A percentile compares a stretch with the other conserved stretches of the same genome.
Evolutionary conservation across 2,797 vertebrate genomes (phyloP).

Genomic region (Kryptopterus vitreolus): DNA sequence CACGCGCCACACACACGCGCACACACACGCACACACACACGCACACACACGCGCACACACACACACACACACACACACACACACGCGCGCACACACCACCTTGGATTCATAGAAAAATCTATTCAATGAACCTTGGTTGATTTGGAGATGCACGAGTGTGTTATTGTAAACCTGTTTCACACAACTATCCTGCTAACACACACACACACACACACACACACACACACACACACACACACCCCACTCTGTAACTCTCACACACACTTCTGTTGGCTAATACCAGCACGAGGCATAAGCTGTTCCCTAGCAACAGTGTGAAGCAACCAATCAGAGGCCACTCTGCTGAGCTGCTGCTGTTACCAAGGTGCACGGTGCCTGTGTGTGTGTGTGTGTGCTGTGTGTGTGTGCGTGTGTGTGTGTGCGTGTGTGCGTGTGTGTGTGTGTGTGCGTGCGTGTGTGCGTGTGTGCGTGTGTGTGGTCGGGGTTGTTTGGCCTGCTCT

Average conservation of each 20-base stretch:
- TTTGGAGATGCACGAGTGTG: slow-evolving; percentile 34
- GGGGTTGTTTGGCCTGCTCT: slow-evolving; percentile 81
- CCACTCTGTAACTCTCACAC: slow-evolving; percentile 54
- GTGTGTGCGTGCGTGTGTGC: neutral
- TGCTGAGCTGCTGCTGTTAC: slow-evolving; percentile 79
- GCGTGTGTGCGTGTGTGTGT: neutral
- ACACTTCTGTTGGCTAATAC: slow-evolving; percentile 71
- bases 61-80: neutral
- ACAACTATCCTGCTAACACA: slow-evolving; percentile 54
- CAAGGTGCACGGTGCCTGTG: slow-evolving; percentile 69
- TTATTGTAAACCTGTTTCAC: slow-evolving; percentile 61
- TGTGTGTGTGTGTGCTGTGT: slow-evolving; percentile 18
- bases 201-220: slow-evolving; percentile 62
- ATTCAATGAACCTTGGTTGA: neutral
- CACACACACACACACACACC: slow-evolving; percentile 60
- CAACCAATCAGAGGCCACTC: slow-evolving; percentile 76
- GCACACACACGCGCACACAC: neutral
- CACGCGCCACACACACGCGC: neutral
- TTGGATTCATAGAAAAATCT: neutral
- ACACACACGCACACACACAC: neutral
- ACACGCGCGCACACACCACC: neutral
- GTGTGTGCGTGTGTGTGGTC: slow-evolving; percentile 53
- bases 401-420: neutral
- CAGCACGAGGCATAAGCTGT: slow-evolving; percentile 80
- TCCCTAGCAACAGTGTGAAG: slow-evolving; percentile 84